Conservation (phyloP, 2,888 invertebrate species). For the Saturnia pavonia region DNA sequence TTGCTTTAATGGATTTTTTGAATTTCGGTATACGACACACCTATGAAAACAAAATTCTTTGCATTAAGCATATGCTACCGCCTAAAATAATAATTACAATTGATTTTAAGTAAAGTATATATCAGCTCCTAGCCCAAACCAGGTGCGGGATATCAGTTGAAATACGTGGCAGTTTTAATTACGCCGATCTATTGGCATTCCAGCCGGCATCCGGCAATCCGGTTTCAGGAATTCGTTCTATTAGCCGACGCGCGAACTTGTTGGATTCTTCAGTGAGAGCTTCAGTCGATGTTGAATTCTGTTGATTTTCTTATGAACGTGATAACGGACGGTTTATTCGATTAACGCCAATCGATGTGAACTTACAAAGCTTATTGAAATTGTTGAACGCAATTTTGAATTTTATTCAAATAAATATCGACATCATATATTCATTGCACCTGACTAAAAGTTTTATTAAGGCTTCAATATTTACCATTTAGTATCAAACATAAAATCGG, state of each 20-base stretch:
- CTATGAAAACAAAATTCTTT: too few relatives aligned
- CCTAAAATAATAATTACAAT: too few relatives aligned
- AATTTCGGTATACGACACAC: too few relatives aligned
- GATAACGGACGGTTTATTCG: constrained; percentile 34
- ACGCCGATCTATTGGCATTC: constrained; percentile 67
- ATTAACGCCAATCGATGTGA: constrained; percentile 26
- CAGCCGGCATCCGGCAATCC: constrained; percentile 44
- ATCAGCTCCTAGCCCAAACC: constrained; percentile 43
- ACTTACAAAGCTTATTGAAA: neutral
- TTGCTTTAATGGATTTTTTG: too few relatives aligned
- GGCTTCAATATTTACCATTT: too few relatives aligned
- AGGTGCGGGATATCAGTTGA: constrained; percentile 62
- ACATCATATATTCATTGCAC: neutral
- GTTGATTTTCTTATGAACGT: constrained; percentile 42
- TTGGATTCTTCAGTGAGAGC: constrained; percentile 55
- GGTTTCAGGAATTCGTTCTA: constrained; percentile 65
- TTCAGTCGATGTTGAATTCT: constrained; percentile 34
- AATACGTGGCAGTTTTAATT: constrained; percentile 72
- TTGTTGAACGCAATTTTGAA: constrained; percentile 8
- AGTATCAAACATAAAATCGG: too few relatives aligned
- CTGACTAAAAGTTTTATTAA: too few relatives aligned
- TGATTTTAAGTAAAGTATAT: neutral
- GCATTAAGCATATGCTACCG: too few relatives aligned
- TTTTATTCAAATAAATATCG: neutral
- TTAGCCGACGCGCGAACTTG: constrained; percentile 58